Evolutionary conservation across 2,113 vertebrate genomes (phyloP).

Genomic region (Pomatostomus ruficeps): DNA sequence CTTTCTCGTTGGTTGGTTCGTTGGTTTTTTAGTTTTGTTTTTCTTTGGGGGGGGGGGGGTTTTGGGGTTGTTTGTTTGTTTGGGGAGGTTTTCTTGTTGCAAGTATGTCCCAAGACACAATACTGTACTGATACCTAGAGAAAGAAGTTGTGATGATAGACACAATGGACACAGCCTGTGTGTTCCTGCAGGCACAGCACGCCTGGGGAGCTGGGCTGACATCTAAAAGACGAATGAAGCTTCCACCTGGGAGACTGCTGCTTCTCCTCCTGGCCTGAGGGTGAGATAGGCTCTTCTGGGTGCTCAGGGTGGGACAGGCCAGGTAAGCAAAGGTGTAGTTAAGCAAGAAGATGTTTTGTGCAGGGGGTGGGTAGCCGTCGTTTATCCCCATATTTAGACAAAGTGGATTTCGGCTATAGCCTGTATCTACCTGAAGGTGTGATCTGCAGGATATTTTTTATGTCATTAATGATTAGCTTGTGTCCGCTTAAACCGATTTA

Average conservation of each 20-base stretch:
- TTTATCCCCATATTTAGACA: background rate
- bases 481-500: background rate
- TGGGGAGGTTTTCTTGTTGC: background rate
- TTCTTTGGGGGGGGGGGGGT: too few species aligned
- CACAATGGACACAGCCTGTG: too few species aligned
- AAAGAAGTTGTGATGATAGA: background rate
- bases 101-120: background rate
- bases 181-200: background rate
- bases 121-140: background rate
- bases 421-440: background rate
- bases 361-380: accelerated
- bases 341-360: background rate
- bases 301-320: background rate
- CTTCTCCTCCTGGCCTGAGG: background rate
- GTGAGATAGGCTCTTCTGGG: background rate
- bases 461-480: background rate
- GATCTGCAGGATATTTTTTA: background rate
- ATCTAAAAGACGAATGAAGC: background rate
- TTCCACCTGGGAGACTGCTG: background rate
- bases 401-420: background rate
- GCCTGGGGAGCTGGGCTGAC: background rate
- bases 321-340: background rate
- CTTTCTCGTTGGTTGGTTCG: background rate
- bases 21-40: too few species aligned
- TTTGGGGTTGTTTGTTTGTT: background rate